Evolutionary conservation across 2,113 vertebrate genomes (phyloP).

Genomic region (Anolis carolinensis): DNA sequence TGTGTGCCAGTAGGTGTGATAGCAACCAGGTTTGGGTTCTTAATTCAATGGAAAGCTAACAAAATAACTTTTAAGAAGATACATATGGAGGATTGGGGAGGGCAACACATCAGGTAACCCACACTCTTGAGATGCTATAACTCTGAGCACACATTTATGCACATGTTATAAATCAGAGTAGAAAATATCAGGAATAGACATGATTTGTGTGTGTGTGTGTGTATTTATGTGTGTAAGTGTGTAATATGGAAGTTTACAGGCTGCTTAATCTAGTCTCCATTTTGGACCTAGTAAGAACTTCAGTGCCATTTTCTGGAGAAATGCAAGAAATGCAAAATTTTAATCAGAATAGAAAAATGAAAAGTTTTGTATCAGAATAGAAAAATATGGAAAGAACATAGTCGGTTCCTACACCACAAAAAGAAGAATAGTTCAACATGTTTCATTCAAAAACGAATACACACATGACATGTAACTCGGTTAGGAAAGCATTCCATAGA

Average conservation of each 20-base stretch:
- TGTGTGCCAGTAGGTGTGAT: neutral
- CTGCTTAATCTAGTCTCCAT: neutral
- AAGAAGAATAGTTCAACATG: no score
- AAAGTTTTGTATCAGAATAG: no score
- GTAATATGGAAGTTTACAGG: neutral
- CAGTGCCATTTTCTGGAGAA: conserved; percentile 5
- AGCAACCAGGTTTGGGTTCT: neutral
- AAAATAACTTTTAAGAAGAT: neutral
- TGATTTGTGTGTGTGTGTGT: no score
- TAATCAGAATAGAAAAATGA: no score
- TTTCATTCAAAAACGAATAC: no score
- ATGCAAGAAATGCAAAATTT: neutral
- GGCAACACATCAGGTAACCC: neutral
- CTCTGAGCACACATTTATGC: no score
- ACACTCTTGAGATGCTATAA: neutral
- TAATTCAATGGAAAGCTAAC: neutral
- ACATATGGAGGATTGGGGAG: neutral
- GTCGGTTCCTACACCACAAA: no score
- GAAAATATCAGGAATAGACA: neutral
- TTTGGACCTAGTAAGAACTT: neutral
- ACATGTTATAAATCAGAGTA: no score
- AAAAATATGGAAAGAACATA: no score
- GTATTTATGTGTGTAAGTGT: no score
- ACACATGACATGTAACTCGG: no score
- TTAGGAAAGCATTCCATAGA: no score